These are phyloP conservation scores for Drosophila fulvimacula DNA, from an alignment of 2,888 invertebrate species.

Conservation along the genomic window DNA sequence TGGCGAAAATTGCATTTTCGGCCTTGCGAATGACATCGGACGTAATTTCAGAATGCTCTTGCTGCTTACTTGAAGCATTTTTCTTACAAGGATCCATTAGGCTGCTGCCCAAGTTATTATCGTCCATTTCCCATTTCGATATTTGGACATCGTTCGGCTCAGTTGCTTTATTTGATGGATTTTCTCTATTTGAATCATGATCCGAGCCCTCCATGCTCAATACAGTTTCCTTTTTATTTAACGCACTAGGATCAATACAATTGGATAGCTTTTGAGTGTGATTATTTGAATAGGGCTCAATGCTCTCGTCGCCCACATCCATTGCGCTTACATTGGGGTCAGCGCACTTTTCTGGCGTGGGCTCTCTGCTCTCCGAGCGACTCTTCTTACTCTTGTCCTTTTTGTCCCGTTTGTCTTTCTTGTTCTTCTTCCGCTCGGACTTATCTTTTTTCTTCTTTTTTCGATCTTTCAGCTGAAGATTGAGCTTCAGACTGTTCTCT, in stretches of 20 bases:
- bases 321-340: conserved; percentile 6
- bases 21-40: conserved; percentile 95
- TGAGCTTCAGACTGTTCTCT: conserved; percentile 57
- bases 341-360: conserved; percentile 31
- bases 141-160: conserved; percentile 88
- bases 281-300: conserved; percentile 28
- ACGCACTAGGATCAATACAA: conserved; percentile 46
- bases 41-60: conserved; percentile 89
- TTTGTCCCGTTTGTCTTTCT: conserved; percentile 74
- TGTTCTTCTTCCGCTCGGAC: conserved; percentile 75
- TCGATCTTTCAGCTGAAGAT: conserved; percentile 46
- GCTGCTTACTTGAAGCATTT: conserved; percentile 83
- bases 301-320: conserved; percentile 29
- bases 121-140: conserved; percentile 97
- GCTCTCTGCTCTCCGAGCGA: conserved; percentile 31
- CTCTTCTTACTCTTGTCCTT: conserved; percentile 49
- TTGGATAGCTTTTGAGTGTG: conserved; percentile 22
- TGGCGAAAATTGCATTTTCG: conserved; percentile 96
- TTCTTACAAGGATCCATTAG: conserved; percentile 85
- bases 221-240: conserved; percentile 64
- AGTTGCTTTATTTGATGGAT: conserved; percentile 57
- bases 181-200: conserved; percentile 22
- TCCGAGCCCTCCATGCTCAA: conserved; percentile 72
- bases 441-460: conserved; percentile 70
- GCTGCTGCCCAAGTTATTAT: conserved; percentile 87